A percentile compares a stretch with the other conserved stretches of the same genome.
These are phyloP conservation scores for Tiaroga cobitis DNA, from an alignment of 2,797 vertebrate genomes.

Conservation along the genomic window DNA sequence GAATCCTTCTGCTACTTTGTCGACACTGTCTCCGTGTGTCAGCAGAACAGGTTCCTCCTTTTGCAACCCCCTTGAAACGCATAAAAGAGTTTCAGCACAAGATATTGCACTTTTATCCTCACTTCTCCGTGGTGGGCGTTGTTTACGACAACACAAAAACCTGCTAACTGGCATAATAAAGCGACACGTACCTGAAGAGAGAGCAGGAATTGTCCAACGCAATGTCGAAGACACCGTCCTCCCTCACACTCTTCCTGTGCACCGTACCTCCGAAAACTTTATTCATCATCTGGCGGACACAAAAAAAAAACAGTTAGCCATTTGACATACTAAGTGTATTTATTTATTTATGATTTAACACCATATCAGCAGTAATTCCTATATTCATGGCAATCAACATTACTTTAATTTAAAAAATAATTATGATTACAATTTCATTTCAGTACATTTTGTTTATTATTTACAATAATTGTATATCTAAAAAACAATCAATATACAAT, in stretches of 20 bases:
- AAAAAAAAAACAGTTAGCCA: neutral
- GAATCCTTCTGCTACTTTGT: conserved; percentile 98
- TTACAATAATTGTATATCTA: no score
- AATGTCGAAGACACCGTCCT: conserved; percentile 95
- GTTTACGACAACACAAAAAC: neutral
- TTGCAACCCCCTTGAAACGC: conserved; percentile 86
- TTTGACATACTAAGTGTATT: neutral
- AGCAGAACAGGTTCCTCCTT: conserved; percentile 96
- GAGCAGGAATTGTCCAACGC: conserved; percentile 96
- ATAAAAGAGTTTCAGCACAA: neutral
- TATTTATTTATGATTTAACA: no score
- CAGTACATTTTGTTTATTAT: no score
- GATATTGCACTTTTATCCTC: neutral
- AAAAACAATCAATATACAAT: no score
- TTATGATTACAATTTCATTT: no score
- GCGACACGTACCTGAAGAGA: conserved; percentile 87
- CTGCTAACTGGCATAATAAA: neutral
- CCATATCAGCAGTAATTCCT: no score
- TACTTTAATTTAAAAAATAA: no score
- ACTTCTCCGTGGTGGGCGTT: neutral
- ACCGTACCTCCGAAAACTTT: conserved; percentile 98
- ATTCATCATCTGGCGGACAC: conserved; percentile 92
- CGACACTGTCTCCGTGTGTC: conserved; percentile 97
- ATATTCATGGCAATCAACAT: no score
- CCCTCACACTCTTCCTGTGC: conserved; percentile 94